Evolutionary conservation across 2,888 invertebrate genomes (phyloP), one percentile per base, ranked within the genome.

Genomic region (Tetragnatha montana): DNA sequence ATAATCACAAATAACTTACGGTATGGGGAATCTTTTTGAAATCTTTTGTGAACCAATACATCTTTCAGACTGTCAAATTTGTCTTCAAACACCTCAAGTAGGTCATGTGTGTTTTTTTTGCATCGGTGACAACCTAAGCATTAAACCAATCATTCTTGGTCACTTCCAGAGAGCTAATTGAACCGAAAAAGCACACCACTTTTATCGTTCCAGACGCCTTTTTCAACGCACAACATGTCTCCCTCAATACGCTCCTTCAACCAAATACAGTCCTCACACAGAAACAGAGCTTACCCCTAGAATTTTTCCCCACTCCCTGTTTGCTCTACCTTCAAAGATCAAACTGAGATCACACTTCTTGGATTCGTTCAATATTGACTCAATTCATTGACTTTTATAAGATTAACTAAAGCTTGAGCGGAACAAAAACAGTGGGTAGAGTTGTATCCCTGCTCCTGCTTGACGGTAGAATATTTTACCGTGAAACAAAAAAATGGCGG

Each of bases 371-470:
- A 82, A 82, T 82, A 82, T 82, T 82, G 73, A 22, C 82, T 74
- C 82, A 82, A 82, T 82, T 82, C 82, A 82, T 82, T 82, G 51
- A 22, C 35, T 60, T 51, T 51, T 81, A 82, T 82, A 71, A 82
- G 82, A 82, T 82, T 82, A 82, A 82, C 73, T 82, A 71, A 82
- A 82, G 82, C 73, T 50, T 82, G 74, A 82, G 74, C 51, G 73
- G 51, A 35, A 22, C 73, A 51, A 73, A 51, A 74, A 71, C 50
- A 82, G 22, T 51, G 51, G 51, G 60, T 22, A 51, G 51, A 50
- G 74, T 82, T 82, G 82, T 82, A 60, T 74, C 73, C 73, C 6
- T 14, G 12, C 21, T 60, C 19, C n/a, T 60, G n/a, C n/a, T 6
- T 69, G 35, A 17, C 14, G 35, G 35, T 35, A 35, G 51, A 74